Conservation (phyloP, 2,888 invertebrate species). For the Clepsis dumicolana region DNA sequence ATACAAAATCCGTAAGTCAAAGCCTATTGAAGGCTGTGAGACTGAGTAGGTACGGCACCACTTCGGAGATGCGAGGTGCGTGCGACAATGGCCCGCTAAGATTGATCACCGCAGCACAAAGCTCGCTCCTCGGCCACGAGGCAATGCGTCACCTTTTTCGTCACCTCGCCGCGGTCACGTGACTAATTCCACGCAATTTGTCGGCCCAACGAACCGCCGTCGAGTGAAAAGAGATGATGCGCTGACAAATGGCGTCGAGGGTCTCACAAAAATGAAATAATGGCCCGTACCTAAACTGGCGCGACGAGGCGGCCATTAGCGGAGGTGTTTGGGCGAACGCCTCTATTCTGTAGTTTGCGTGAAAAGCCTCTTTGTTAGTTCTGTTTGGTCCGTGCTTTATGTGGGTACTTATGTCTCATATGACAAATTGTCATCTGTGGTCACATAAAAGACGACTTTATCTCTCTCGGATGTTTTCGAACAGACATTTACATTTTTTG, state of each 20-base stretch:
- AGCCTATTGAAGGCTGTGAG: conserved; percentile 47
- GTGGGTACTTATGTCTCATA: conserved; percentile 78
- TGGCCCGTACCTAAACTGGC: conserved; percentile 81
- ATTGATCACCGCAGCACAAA: conserved; percentile 77
- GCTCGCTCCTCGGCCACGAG: conserved; percentile 61
- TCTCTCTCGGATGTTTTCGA: conserved; percentile 50
- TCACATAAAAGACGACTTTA: conserved; percentile 71
- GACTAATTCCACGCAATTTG: conserved; percentile 85
- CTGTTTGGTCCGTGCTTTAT: conserved; percentile 82
- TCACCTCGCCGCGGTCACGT: conserved; percentile 82
- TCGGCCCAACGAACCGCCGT: conserved; percentile 76
- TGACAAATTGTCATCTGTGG: conserved; percentile 78
- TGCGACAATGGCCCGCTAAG: conserved; percentile 73
- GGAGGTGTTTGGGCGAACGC: conserved; percentile 85
- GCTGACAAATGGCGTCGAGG: conserved; percentile 84
- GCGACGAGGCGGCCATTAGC: conserved; percentile 80
- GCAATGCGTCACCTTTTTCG: conserved; percentile 84
- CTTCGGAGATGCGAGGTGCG: conserved; percentile 60
- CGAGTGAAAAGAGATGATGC: conserved; percentile 83
- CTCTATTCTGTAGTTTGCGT: conserved; percentile 81
- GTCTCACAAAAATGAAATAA: conserved; percentile 85
- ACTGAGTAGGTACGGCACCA: conserved; percentile 25
- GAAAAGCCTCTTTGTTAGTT: conserved; percentile 83
- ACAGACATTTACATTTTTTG: conserved; percentile 49
- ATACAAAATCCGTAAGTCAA: conserved; percentile 66